phyloP scores from a whole-genome alignment of 2,797 vertebrate species.

The Pipistrellus nathusii region DNA sequence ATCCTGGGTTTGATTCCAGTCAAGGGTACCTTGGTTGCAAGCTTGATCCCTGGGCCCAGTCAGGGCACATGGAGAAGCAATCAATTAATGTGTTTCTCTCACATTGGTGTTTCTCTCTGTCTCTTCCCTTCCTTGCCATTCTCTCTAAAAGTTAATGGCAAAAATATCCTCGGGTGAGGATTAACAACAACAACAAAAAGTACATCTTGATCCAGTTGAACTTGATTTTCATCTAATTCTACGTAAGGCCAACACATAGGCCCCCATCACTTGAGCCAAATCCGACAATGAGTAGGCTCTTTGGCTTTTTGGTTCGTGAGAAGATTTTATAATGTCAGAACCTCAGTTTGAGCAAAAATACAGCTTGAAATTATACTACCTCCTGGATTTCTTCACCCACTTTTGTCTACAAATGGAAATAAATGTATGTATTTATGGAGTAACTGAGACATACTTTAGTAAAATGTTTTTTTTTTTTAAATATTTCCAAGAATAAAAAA shows the following conservation, averaged over 20 bases:
- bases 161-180: too few relatives aligned
- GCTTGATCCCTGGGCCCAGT: too few relatives aligned
- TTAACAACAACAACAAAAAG: too few relatives aligned
- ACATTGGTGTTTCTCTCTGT: too few relatives aligned
- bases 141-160: too few relatives aligned
- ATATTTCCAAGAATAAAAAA: constrained; percentile 79
- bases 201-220: constrained; percentile 20
- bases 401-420: constrained; percentile 79
- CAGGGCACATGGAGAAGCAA: too few relatives aligned
- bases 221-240: constrained; percentile 64
- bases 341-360: constrained; percentile 77
- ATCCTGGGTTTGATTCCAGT: too few relatives aligned
- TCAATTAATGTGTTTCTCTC: too few relatives aligned
- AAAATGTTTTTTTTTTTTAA: constrained; percentile 66
- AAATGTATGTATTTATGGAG: constrained; percentile 80
- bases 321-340: constrained; percentile 70
- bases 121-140: too few relatives aligned
- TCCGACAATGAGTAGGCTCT: constrained; percentile 67
- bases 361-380: constrained; percentile 66
- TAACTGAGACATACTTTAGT: constrained; percentile 76
- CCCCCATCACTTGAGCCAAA: constrained; percentile 65
- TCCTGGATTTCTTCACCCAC: constrained; percentile 82
- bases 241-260: not conserved
- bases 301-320: constrained; percentile 36
- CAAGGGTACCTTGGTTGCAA: too few relatives aligned